Evolutionary conservation across 2,888 invertebrate genomes (phyloP).

Genomic region (Diloba caeruleocephala): DNA sequence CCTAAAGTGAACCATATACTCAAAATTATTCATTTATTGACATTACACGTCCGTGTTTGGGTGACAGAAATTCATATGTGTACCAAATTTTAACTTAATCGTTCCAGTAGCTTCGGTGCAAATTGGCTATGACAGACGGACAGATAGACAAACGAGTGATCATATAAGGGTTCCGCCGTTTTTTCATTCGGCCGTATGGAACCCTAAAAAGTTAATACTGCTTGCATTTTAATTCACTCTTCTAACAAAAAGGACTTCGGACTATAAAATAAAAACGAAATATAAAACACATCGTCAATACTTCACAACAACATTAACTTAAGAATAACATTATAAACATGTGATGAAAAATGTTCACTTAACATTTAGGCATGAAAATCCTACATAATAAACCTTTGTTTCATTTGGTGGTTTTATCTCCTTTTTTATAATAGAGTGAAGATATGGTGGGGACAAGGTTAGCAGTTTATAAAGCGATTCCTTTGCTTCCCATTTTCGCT

Average conservation of each 20-base stretch:
- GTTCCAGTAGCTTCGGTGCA: too few species aligned
- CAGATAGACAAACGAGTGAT: too few species aligned
- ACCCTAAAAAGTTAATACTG: background rate
- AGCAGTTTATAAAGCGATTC: constrained; percentile 11
- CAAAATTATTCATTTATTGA: too few species aligned
- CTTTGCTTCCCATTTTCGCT: constrained; percentile 5
- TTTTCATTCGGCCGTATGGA: too few species aligned
- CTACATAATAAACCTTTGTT: constrained; percentile 30
- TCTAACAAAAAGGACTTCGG: background rate
- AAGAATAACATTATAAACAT: constrained; percentile 6
- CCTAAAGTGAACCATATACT: too few species aligned
- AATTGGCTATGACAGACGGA: too few species aligned
- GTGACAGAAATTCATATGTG: too few species aligned
- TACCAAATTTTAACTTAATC: too few species aligned
- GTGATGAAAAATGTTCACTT: constrained; percentile 30
- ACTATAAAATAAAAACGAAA: background rate
- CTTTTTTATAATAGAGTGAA: constrained; percentile 38
- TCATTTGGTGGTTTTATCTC: constrained; percentile 36
- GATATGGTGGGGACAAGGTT: constrained; percentile 40
- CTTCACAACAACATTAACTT: constrained; percentile 5
- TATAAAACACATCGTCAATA: constrained; percentile 5
- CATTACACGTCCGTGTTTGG: too few species aligned
- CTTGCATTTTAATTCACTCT: background rate
- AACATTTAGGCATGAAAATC: constrained; percentile 35
- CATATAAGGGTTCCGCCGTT: too few species aligned